Evolutionary conservation across 2,113 vertebrate genomes (phyloP).

Genomic region (Muntiacus muntjak): DNA sequence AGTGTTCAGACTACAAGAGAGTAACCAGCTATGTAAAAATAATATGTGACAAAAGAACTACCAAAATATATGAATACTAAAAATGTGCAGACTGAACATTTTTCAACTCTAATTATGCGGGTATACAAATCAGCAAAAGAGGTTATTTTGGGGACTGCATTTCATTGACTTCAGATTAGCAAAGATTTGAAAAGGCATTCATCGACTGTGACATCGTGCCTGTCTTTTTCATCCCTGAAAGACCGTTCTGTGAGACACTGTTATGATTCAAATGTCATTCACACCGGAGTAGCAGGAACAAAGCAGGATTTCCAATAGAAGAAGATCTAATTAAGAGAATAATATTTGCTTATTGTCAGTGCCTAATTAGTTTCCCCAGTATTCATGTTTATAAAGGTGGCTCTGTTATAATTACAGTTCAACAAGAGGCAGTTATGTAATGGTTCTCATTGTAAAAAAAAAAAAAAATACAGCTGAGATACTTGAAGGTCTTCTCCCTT

Average conservation of each 20-base stretch:
- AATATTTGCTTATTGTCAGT: constrained; percentile 77
- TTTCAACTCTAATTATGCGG: constrained; percentile 63
- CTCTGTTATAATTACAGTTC: constrained; percentile 72
- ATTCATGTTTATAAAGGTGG: constrained; percentile 74
- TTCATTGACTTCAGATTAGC: constrained; percentile 61
- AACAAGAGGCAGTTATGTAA: constrained; percentile 67
- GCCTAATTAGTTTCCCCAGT: constrained; percentile 75
- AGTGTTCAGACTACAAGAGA: neutral
- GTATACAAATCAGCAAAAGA: constrained; percentile 68
- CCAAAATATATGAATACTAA: constrained; percentile 76
- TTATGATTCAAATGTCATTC: constrained; percentile 88
- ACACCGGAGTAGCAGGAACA: constrained; percentile 79
- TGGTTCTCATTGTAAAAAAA: constrained; percentile 52
- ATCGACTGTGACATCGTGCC: constrained; percentile 82
- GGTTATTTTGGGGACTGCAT: constrained; percentile 52
- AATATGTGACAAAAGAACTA: constrained; percentile 37
- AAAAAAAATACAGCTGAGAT: constrained; percentile 33
- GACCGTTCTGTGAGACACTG: constrained; percentile 80
- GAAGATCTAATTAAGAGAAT: constrained; percentile 79
- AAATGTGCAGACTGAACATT: constrained; percentile 64
- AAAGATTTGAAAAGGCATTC: constrained; percentile 82
- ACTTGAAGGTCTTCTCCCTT: constrained; percentile 2
- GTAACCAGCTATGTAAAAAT: constrained; percentile 45
- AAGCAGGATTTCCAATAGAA: constrained; percentile 80
- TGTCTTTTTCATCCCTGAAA: constrained; percentile 86